Percentiles rank a stretch among this genome's conserved stretches.
Conservation (phyloP, 2,888 invertebrate genomes). For the Dryomyza anilis region DNA sequence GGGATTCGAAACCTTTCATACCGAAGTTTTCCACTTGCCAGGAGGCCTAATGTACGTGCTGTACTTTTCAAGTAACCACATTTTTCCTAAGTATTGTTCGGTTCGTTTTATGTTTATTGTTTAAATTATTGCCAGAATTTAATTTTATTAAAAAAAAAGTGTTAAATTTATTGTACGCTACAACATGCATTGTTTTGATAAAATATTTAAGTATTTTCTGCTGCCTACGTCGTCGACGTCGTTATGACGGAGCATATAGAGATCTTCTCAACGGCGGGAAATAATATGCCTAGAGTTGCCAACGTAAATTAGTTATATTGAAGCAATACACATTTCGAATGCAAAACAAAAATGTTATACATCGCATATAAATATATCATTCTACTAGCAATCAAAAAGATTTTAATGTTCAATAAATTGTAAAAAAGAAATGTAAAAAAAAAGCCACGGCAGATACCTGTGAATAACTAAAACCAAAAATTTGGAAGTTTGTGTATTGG, state of each 20-base stretch:
- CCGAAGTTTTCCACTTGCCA: background rate
- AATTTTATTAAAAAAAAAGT: background rate
- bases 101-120: background rate
- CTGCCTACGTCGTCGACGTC: constrained; percentile 1
- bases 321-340: no score
- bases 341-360: no score
- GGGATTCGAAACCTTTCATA: background rate
- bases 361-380: no score
- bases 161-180: background rate
- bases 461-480: no score
- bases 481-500: background rate
- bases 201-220: background rate
- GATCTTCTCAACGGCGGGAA: constrained; percentile 49
- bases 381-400: no score
- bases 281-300: constrained; percentile 37
- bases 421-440: no score
- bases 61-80: constrained; percentile 35
- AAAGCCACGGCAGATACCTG: no score
- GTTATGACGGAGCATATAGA: background rate
- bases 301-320: no score
- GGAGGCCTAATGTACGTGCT: constrained; percentile 44
- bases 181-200: background rate
- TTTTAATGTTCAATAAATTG: no score
- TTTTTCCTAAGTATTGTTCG: background rate
- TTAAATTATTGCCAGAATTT: background rate